Conservation (phyloP, 2,888 invertebrate species). For the Malthinus seriepunctatus region DNA sequence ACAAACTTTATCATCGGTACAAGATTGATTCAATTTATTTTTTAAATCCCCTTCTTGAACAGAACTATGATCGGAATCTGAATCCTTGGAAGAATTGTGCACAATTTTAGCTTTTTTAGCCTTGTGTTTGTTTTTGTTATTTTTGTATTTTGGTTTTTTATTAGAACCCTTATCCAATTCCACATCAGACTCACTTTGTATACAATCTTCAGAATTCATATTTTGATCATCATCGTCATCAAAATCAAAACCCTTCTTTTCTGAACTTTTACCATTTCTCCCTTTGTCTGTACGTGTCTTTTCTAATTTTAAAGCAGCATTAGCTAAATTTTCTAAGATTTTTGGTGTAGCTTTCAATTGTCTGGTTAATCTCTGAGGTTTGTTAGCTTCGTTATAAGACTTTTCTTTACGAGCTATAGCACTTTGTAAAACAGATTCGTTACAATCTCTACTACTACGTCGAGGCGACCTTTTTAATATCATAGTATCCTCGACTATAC, state of each 20-base stretch:
- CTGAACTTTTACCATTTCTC: conserved; percentile 20
- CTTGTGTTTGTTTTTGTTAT: conserved; percentile 34
- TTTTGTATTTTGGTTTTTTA: conserved; percentile 33
- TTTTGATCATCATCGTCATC: conserved; percentile 28
- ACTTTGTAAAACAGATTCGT: conserved; percentile 67
- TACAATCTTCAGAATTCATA: conserved; percentile 26
- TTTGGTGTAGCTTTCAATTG: conserved; percentile 70
- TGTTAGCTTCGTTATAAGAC: conserved; percentile 61
- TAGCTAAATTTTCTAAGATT: conserved; percentile 67
- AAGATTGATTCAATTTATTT: conserved; percentile 22
- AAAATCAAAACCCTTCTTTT: conserved; percentile 30
- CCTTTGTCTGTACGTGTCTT: conserved; percentile 32
- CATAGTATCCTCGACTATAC: conserved; percentile 44
- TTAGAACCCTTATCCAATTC: conserved; percentile 20
- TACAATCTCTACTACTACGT: conserved; percentile 64
- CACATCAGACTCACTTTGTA: conserved; percentile 19
- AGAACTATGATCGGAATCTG: conserved; percentile 36
- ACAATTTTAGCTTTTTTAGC: conserved; percentile 36
- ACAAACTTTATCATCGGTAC: conserved; percentile 30
- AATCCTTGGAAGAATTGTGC: conserved; percentile 35
- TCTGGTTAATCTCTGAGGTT: conserved; percentile 58
- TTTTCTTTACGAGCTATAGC: conserved; percentile 76
- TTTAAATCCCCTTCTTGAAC: conserved; percentile 26
- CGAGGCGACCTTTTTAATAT: conserved; percentile 66
- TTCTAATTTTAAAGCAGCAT: conserved; percentile 41